Evolutionary conservation across 2,888 invertebrate genomes (phyloP), one percentile per base, ranked within the genome.

Genomic region (Heliconius hortense): DNA sequence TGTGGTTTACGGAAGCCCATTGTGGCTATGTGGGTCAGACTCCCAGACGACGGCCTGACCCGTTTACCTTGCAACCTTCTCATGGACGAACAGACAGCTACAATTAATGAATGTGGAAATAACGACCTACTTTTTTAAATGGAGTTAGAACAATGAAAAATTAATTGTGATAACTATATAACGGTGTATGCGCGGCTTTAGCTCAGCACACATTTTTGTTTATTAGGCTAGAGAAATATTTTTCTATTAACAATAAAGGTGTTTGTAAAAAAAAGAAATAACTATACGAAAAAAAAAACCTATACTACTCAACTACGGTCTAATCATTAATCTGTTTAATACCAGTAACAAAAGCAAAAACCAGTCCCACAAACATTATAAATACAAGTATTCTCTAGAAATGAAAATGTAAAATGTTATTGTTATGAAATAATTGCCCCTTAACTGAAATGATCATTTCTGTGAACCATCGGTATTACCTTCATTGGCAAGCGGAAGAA

Each of bases 1-100:
- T 87, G 88, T 87, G 89, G 88, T 87, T 86, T 88, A 87, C 88
- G 91, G 90, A 89, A 88, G 86, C 87, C 88, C 86, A 92, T 93
- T 93, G 92, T 93, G 84, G 80, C 83, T 82, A 93, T 92, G 85
- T 93, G 88, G 93, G 93, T 93, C 93, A 91, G 86, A 87, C 84
- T 85, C 79, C 83, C 84, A 86, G 85, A 84, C 83, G 84, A 82
- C 87, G 84, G 84, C 84, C 83, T 89, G 89, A 91, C 91, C 91
- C 83, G 85, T 80, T 90, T 88, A 87, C 88, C 89, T 88, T 87
- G 87, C 86, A 80, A 81, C 81, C 81, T 79, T 79, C 81, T 79
- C 80, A 79, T 79, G 80, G 80, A 80, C 78, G 77, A 79, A 79
- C 78, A 79, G 80, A 79, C 79, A 80, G 77, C 79, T 77, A 80